Conservation (phyloP, 2,113 vertebrate genomes). For the Sinocyclocheilus rhinocerous region DNA sequence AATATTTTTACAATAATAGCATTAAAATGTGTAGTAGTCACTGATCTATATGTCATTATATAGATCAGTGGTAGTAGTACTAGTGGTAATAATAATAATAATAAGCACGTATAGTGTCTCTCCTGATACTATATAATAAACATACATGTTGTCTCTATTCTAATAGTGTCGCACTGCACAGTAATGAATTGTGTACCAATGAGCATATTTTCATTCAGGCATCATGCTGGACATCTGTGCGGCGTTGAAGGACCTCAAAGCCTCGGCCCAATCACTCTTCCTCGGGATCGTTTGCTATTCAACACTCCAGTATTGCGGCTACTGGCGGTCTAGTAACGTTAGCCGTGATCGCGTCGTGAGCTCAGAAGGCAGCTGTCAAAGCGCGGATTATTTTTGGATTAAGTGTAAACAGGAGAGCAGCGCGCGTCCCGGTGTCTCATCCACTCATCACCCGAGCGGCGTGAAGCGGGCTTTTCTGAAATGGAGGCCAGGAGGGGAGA, state of each 20-base stretch:
- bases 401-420: slow-evolving; percentile 27
- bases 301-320: slow-evolving; percentile 10
- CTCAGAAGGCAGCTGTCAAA: slow-evolving; percentile 21
- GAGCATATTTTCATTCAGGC: slow-evolving; percentile 67
- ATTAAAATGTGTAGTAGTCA: background rate
- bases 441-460: slow-evolving; percentile 40
- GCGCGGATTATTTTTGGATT: slow-evolving; percentile 57
- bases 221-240: slow-evolving; percentile 71
- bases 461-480: slow-evolving; percentile 51
- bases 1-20: background rate
- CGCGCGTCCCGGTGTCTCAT: background rate
- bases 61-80: too few relatives aligned
- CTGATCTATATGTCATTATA: too few relatives aligned
- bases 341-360: slow-evolving; percentile 20
- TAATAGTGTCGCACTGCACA: background rate
- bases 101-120: background rate
- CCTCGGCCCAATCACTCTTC: slow-evolving; percentile 61
- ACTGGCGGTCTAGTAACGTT: too few relatives aligned
- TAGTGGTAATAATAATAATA: too few relatives aligned
- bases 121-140: background rate
- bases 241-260: slow-evolving; percentile 67
- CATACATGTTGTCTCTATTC: background rate
- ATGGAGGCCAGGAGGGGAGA: slow-evolving; percentile 49
- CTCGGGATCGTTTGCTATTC: slow-evolving; percentile 40
- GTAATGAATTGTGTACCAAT: background rate